Evolutionary conservation across 1,140 invertebrate species (phyloP).

Genomic region (Laupala kohalensis): DNA sequence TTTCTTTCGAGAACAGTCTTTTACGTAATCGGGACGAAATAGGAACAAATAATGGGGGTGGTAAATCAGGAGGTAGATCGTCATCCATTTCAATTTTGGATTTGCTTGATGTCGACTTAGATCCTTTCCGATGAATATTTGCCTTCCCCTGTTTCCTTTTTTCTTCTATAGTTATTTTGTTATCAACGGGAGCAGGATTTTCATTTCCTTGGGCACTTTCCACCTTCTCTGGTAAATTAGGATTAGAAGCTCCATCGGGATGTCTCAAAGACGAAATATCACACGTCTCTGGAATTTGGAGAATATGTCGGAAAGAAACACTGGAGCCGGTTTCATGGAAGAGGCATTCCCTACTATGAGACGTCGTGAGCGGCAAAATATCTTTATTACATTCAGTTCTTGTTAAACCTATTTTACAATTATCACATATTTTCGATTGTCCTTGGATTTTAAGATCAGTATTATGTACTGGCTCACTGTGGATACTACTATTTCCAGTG

Average conservation of each 20-base stretch:
- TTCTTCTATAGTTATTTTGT: no score
- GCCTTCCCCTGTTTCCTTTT: no score
- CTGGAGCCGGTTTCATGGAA: no score
- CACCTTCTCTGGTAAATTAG: slow-evolving; percentile 61
- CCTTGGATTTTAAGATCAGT: slow-evolving; percentile 23
- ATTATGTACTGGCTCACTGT: slow-evolving; percentile 67
- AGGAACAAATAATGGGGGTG: slow-evolving; percentile 36
- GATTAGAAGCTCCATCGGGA: slow-evolving; percentile 82
- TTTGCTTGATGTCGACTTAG: no score
- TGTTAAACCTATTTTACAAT: slow-evolving; percentile 47
- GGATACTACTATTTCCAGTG: slow-evolving; percentile 52
- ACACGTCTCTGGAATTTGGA: slow-evolving; percentile 24
- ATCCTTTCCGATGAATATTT: no score
- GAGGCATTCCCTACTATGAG: no score
- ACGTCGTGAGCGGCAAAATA: no score
- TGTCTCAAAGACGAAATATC: slow-evolving; percentile 65
- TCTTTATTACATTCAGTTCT: neutral
- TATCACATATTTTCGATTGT: slow-evolving; percentile 56
- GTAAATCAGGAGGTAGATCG: slow-evolving; percentile 21
- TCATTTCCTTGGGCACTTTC: slow-evolving; percentile 1
- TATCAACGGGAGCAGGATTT: slow-evolving; percentile 8
- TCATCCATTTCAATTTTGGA: slow-evolving; percentile 17
- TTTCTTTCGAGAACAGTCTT: slow-evolving; percentile 36
- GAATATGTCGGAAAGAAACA: no score
- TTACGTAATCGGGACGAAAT: slow-evolving; percentile 37